These are phyloP conservation scores for Ochropleura leucogaster DNA, from an alignment of 2,888 invertebrate species.

Conservation along the genomic window DNA sequence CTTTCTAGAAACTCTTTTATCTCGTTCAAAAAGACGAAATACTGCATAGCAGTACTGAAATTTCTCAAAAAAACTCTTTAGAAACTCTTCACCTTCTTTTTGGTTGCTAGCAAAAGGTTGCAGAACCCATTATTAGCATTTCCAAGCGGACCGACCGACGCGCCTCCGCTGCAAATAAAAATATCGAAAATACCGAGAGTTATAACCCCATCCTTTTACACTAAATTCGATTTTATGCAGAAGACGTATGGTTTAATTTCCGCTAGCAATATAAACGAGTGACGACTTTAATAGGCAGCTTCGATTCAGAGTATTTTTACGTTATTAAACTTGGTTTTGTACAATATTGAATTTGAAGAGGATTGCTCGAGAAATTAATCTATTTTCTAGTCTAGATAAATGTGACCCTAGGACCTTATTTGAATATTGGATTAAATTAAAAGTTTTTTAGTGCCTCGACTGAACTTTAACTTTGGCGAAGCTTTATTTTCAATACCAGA, in stretches of 20 bases:
- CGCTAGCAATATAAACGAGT: constrained; percentile 54
- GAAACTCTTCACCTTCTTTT: constrained; percentile 28
- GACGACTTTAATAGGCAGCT: constrained; percentile 59
- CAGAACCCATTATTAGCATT: constrained; percentile 71
- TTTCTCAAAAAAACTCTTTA: constrained; percentile 34
- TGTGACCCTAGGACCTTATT: constrained; percentile 30
- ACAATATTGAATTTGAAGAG: constrained; percentile 57
- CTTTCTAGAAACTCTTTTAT: neutral
- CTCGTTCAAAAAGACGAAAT: neutral
- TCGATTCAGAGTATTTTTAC: constrained; percentile 60
- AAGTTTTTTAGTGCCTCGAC: constrained; percentile 20
- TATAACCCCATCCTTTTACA: constrained; percentile 50
- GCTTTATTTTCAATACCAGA: constrained; percentile 1
- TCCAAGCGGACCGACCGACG: constrained; percentile 63
- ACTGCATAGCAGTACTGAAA: neutral
- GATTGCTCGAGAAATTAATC: constrained; percentile 46
- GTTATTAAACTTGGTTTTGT: constrained; percentile 61
- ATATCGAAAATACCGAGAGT: constrained; percentile 65
- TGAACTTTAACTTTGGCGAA: constrained; percentile 1
- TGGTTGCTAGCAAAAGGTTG: constrained; percentile 58
- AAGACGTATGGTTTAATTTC: constrained; percentile 67
- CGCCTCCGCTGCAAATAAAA: constrained; percentile 70
- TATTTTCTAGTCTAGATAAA: constrained; percentile 34
- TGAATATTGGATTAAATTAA: constrained; percentile 44
- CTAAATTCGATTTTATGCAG: constrained; percentile 63